Evolutionary conservation across 2,888 invertebrate species (phyloP).

Genomic region (Tenthredo livida): DNA sequence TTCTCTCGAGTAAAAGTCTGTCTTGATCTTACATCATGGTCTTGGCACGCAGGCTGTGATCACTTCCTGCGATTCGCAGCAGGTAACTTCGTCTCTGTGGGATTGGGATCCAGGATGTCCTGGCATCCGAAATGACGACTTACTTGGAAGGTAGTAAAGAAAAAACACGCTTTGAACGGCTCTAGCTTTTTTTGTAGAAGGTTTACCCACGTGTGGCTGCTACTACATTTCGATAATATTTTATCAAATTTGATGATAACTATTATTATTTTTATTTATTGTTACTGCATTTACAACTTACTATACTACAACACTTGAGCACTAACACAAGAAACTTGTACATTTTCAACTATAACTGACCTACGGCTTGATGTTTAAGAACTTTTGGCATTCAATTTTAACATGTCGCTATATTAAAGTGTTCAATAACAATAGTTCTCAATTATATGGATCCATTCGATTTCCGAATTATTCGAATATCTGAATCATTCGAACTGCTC

Average conservation of each 20-base stretch:
- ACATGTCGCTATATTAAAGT: background rate
- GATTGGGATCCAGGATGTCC: constrained; percentile 91
- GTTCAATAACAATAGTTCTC: background rate
- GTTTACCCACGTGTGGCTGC: constrained; percentile 13
- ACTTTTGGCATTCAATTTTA: background rate
- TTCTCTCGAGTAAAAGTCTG: background rate
- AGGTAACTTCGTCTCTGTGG: constrained; percentile 88
- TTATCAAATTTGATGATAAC: background rate
- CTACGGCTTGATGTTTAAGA: background rate
- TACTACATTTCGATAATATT: background rate
- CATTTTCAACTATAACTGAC: background rate
- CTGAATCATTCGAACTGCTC: too few relatives aligned
- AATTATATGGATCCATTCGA: background rate
- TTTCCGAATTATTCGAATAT: too few relatives aligned
- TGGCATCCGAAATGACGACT: constrained; percentile 90
- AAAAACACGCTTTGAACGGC: constrained; percentile 45
- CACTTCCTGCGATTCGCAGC: constrained; percentile 87
- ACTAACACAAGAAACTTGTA: background rate
- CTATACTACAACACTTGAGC: background rate
- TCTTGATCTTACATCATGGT: constrained; percentile 58
- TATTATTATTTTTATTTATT: constrained; percentile 12
- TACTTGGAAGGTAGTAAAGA: constrained; percentile 87
- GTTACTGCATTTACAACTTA: background rate
- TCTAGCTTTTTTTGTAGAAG: background rate
- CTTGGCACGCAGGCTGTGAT: constrained; percentile 84